These are phyloP conservation scores for Thryonomys swinderianus DNA, from an alignment of 2,113 vertebrate genomes.

Conservation along the genomic window DNA sequence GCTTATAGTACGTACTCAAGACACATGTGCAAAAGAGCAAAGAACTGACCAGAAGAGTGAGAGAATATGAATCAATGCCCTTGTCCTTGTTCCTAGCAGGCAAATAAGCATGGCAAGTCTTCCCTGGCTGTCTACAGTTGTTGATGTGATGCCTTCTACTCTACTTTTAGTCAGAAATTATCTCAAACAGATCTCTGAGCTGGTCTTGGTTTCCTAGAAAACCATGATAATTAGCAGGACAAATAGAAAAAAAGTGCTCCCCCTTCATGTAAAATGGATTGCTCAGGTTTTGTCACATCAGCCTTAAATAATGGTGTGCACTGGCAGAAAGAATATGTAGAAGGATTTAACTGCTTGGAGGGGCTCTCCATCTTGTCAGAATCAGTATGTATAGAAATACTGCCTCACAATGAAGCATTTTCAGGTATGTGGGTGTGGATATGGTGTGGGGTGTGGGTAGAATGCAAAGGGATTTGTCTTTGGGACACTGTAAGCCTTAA, in stretches of 20 bases:
- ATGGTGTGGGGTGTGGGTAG: neutral
- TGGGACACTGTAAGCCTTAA: neutral
- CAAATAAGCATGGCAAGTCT: neutral
- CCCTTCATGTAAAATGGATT: neutral
- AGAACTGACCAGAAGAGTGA: neutral
- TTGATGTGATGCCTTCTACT: neutral
- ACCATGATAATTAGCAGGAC: neutral
- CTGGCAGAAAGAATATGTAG: constrained; percentile 15
- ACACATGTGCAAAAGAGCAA: neutral
- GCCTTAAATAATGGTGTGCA: neutral
- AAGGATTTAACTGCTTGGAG: neutral
- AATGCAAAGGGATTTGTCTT: neutral
- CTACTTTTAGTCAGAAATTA: neutral
- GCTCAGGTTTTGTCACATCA: neutral
- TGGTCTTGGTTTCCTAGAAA: neutral
- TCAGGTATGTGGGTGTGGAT: neutral
- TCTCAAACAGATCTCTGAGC: constrained; percentile 14
- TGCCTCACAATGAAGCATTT: neutral
- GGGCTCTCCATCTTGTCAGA: neutral
- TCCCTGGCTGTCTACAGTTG: neutral
- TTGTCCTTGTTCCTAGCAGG: neutral
- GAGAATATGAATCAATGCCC: neutral
- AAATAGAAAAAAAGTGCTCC: constrained; percentile 9
- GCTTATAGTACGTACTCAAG: neutral
- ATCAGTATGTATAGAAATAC: neutral